These are phyloP conservation scores for Somateria mollissima DNA, from an alignment of 2,797 vertebrate species.

Conservation along the genomic window DNA sequence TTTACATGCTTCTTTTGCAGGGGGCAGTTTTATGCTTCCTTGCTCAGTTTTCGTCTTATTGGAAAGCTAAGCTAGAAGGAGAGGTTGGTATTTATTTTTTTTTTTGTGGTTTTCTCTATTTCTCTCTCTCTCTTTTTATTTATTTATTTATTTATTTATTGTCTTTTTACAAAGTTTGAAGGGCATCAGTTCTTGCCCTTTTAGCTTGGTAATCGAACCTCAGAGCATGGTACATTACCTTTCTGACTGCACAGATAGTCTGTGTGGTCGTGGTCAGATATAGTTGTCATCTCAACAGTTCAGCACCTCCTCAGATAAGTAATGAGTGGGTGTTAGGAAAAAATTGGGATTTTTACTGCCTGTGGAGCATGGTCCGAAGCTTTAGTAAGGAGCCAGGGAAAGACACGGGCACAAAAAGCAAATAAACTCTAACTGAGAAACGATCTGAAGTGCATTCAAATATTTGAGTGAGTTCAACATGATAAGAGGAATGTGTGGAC, in stretches of 20 bases:
- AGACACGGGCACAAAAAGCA: not conserved
- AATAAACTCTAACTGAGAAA: not conserved
- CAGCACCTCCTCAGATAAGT: conserved; percentile 3
- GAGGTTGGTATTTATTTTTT: not conserved
- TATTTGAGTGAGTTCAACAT: not conserved
- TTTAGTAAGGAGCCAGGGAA: not conserved
- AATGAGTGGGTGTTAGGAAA: not conserved
- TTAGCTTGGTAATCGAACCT: not conserved
- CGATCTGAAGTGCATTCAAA: not conserved
- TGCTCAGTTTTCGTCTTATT: not conserved
- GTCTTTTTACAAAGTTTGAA: not conserved
- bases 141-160: not conserved
- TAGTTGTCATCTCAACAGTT: not conserved
- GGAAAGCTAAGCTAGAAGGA: not conserved
- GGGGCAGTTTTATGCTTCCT: not conserved
- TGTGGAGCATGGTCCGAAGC: not conserved
- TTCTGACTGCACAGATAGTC: not conserved
- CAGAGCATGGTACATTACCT: not conserved
- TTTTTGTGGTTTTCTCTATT: not conserved
- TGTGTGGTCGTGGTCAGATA: not conserved
- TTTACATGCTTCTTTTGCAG: not conserved
- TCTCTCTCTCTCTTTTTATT: not conserved
- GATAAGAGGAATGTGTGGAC: not conserved
- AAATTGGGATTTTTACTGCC: not conserved
- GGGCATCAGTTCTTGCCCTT: not conserved